Conservation (phyloP, 2,113 vertebrate species). For the Hippopotamus amphibius region DNA sequence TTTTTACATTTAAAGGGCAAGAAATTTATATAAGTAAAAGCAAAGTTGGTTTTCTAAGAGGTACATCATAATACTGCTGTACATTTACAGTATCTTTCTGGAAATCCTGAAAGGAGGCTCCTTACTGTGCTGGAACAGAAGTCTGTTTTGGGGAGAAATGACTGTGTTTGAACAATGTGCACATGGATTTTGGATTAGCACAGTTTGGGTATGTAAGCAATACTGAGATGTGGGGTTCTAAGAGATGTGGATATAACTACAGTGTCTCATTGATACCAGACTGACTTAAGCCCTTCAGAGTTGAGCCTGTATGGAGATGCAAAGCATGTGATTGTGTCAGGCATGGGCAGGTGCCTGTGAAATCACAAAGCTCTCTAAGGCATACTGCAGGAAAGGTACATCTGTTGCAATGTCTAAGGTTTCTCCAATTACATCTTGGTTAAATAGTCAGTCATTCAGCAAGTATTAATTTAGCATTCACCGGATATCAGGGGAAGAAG, state of each 20-base stretch:
- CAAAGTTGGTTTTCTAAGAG: not conserved
- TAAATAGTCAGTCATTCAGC: constrained; percentile 80
- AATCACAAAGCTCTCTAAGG: constrained; percentile 63
- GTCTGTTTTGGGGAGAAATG: constrained; percentile 14
- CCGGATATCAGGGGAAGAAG: constrained; percentile 39
- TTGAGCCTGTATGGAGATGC: not conserved
- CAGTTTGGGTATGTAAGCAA: not conserved
- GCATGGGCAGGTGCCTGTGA: constrained; percentile 67
- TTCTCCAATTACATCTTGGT: constrained; percentile 77
- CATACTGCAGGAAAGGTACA: constrained; percentile 56
- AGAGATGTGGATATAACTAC: not conserved
- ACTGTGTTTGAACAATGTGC: not conserved
- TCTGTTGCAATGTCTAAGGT: constrained; percentile 75
- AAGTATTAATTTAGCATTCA: constrained; percentile 77
- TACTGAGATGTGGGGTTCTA: not conserved
- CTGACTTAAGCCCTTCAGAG: constrained; percentile 17
- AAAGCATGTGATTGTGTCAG: constrained; percentile 25
- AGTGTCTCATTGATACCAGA: not conserved
- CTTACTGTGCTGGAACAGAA: not conserved
- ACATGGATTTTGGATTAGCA: not conserved
- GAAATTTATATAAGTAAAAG: not conserved
- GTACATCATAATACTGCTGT: not conserved
- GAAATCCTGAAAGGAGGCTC: not conserved
- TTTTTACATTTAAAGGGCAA: not conserved
- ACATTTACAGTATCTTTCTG: not conserved